Conservation (phyloP, 2,888 invertebrate genomes). For the Netelia inedita region DNA sequence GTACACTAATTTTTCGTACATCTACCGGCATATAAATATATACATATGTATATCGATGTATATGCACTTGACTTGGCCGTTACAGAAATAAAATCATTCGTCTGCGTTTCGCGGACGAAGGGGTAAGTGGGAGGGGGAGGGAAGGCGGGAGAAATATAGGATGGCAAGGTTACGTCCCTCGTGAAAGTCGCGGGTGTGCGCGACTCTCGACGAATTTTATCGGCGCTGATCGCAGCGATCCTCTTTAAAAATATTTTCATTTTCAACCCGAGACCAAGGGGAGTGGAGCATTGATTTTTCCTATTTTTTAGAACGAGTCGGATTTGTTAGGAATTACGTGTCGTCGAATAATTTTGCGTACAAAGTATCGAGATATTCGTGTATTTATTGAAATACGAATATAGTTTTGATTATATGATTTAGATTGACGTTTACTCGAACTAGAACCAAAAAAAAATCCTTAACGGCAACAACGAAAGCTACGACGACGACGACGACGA, state of each 20-base stretch:
- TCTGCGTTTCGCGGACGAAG: slow-evolving; percentile 27
- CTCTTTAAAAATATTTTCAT: slow-evolving; percentile 51
- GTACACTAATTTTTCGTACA: slow-evolving; percentile 6
- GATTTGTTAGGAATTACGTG: too few relatives aligned
- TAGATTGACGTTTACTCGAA: too few relatives aligned
- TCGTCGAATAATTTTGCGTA: too few relatives aligned
- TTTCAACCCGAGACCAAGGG: slow-evolving; percentile 44
- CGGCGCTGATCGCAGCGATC: slow-evolving; percentile 30
- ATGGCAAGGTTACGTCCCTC: slow-evolving; percentile 75
- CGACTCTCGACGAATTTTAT: slow-evolving; percentile 73
- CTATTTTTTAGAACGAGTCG: too few relatives aligned
- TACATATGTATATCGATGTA: slow-evolving; percentile 20
- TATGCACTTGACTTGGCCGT: slow-evolving; percentile 28
- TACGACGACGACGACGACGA: slow-evolving; percentile 43
- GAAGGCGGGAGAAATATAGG: slow-evolving; percentile 30
- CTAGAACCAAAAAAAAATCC: too few relatives aligned
- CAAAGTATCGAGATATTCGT: too few relatives aligned
- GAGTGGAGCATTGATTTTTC: too few relatives aligned
- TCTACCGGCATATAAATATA: neutral
- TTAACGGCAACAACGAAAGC: neutral
- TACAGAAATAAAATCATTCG: slow-evolving; percentile 71
- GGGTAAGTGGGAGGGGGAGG: slow-evolving; percentile 16
- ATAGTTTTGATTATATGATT: too few relatives aligned
- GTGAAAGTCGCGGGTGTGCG: slow-evolving; percentile 75
- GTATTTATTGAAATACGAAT: too few relatives aligned